These are phyloP conservation scores for Scaptomyza tumidula DNA, from an alignment of 2,888 invertebrate species.

Conservation along the genomic window DNA sequence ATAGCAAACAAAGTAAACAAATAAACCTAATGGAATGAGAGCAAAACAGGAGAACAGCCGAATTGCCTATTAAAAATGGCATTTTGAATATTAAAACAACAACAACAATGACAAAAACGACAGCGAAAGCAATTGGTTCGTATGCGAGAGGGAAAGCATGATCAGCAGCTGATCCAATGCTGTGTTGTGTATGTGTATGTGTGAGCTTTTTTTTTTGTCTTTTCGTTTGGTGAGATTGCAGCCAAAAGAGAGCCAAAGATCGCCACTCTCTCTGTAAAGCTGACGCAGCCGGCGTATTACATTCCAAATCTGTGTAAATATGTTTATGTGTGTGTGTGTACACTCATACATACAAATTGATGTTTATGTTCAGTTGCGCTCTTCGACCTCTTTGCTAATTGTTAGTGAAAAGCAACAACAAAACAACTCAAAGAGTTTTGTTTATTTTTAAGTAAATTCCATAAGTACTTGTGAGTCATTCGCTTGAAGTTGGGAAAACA, in stretches of 20 bases:
- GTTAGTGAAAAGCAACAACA: conserved; percentile 1
- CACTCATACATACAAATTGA: background rate
- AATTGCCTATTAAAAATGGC: conserved; percentile 14
- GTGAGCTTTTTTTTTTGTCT: conserved; percentile 6
- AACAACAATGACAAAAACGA: conserved; percentile 14
- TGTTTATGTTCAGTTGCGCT: conserved; percentile 12
- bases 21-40: conserved; percentile 6
- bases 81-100: conserved; percentile 8
- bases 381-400: conserved; percentile 27
- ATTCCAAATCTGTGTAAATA: conserved; percentile 3
- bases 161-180: conserved; percentile 45
- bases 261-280: conserved; percentile 8
- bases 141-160: conserved; percentile 16
- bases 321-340: background rate
- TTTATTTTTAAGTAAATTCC: background rate
- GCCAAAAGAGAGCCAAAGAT: conserved; percentile 13
- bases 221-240: background rate
- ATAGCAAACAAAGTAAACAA: background rate
- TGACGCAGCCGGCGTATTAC: conserved; percentile 26
- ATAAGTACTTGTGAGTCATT: conserved; percentile 4
- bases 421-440: background rate
- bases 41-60: conserved; percentile 1
- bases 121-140: conserved; percentile 34
- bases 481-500: background rate
- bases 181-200: conserved; percentile 8